Evolutionary conservation across 1,140 invertebrate genomes (phyloP), one percentile per base, ranked within the genome.

Genomic region (Aphelenchoides fujianensis): DNA sequence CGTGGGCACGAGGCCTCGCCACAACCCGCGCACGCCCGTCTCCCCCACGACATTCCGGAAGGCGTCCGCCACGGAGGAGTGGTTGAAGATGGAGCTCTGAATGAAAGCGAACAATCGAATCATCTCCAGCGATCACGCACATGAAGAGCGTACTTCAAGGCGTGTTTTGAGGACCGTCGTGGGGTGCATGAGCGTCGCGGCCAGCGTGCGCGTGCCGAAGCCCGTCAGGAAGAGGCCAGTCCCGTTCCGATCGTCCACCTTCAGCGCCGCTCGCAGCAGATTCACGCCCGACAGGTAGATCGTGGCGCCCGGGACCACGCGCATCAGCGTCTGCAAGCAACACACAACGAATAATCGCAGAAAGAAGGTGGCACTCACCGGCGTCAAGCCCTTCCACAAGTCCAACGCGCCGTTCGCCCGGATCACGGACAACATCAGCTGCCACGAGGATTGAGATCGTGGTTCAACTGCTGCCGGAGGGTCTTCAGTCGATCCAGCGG

Each of bases 261-360:
- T 66, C 53, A 66, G 7, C 12, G 9, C 12, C 53, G 63, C 23
- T 34, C 63, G 16, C 0, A 66, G 1, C 31, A 16, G 16, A 66
- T 66, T 37, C 12, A 66, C 63, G 12, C 23, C 12, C 1, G 27
- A 66, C 31, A 66, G 53, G 31, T 66, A 66, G 23, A 66, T 12
- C 2, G 63, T 12, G 32, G 63, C 63, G 37, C 63, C 63, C 16
- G 63, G 63, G 53, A 37, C 63, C 23, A 37, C 63, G n/a, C 63
- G 63, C 0, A 35, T 35, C 12, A 66, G 16, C n/a, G 63, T 36
- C 63, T 66, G 28, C 28, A 66, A 66, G n/a, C 36, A 0, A 12
- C 31, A 66, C 41, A 12, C 23, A 23, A 48, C 12, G 41, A 48
- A 48, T 48, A 59, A 5, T 59, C 19, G 34, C 55, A 59, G n/a